Conservation (phyloP, 2,113 vertebrate species). For the Crypturellus undulatus region DNA sequence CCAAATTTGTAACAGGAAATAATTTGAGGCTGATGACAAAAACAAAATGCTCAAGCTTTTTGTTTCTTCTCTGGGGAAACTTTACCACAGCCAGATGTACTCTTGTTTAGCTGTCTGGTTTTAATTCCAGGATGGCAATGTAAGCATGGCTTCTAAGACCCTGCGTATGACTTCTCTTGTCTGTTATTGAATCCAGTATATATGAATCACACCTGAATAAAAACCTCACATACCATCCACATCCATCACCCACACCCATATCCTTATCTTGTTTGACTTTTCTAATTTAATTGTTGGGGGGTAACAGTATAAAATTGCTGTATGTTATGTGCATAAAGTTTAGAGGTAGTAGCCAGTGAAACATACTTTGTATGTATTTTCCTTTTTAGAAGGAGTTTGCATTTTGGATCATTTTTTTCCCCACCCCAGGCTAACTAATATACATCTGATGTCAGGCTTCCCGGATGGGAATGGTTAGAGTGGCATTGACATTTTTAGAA, state of each 20-base stretch:
- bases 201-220: background rate
- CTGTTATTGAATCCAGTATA: background rate
- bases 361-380: constrained; percentile 52
- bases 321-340: background rate
- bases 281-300: background rate
- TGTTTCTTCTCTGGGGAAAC: constrained; percentile 5
- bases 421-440: background rate
- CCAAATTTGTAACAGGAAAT: constrained; percentile 31
- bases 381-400: constrained; percentile 56
- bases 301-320: background rate
- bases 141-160: background rate
- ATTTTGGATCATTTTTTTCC: background rate
- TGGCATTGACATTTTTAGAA: constrained; percentile 62
- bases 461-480: constrained; percentile 43
- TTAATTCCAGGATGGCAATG: constrained; percentile 42
- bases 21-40: background rate
- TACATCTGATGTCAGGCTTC: constrained; percentile 47
- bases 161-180: background rate
- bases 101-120: constrained; percentile 17
- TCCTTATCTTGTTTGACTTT: background rate
- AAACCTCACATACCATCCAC: background rate
- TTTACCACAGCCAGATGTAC: constrained; percentile 14
- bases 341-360: background rate
- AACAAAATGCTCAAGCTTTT: constrained; percentile 2
- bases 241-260: background rate